These are phyloP conservation scores for Euplexia lucipara DNA, from an alignment of 2,888 invertebrate species.

Conservation along the genomic window DNA sequence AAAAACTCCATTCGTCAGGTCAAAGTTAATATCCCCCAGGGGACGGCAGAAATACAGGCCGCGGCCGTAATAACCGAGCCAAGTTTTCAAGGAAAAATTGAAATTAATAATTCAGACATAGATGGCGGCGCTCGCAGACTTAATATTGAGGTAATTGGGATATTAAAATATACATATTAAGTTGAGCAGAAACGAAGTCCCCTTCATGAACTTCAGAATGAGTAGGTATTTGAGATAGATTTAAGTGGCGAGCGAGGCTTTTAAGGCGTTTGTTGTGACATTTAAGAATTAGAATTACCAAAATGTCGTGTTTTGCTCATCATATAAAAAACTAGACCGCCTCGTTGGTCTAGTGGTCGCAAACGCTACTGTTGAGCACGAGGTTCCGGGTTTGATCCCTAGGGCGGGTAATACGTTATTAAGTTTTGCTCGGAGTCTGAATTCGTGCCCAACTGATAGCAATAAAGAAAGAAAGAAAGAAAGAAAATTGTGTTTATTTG, in stretches of 20 bases:
- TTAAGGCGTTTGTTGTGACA: no score
- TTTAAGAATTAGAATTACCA: no score
- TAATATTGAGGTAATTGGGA: slow-evolving; percentile 64
- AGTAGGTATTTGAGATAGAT: slow-evolving; percentile 17
- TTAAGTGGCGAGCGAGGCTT: background rate
- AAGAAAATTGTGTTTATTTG: no score
- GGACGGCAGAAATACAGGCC: slow-evolving; percentile 60
- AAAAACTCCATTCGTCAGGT: slow-evolving; percentile 69
- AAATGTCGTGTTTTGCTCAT: no score
- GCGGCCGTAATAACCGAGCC: slow-evolving; percentile 67
- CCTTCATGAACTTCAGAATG: slow-evolving; percentile 24
- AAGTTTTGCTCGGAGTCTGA: no score
- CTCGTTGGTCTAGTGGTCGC: no score
- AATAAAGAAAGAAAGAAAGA: no score
- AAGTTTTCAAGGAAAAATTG: slow-evolving; percentile 75
- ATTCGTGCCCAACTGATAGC: no score
- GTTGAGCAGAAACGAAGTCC: slow-evolving; percentile 14
- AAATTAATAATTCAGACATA: slow-evolving; percentile 77
- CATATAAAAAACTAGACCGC: no score
- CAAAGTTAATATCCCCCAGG: slow-evolving; percentile 65
- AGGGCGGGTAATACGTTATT: no score
- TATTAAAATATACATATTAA: slow-evolving; percentile 65
- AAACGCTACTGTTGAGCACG: no score
- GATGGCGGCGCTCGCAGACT: slow-evolving; percentile 53
- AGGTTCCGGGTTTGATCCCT: no score